Evolutionary conservation across 2,113 vertebrate genomes (phyloP).

Genomic region (Larimichthys crocea): DNA sequence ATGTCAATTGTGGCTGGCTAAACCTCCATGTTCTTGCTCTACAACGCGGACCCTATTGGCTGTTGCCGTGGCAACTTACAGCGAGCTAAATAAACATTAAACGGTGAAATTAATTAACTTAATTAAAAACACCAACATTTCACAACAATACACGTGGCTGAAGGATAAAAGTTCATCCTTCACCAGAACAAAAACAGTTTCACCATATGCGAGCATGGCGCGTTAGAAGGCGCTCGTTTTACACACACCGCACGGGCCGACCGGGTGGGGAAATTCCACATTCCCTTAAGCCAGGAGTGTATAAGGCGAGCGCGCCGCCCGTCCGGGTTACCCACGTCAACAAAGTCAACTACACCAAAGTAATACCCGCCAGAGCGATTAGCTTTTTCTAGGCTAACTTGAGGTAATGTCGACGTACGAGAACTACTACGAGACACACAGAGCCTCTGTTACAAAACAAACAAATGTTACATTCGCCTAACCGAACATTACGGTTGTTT

Average conservation of each 20-base stretch:
- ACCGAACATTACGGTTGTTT: fast-evolving
- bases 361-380: conserved; percentile 9
- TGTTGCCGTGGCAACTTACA: not conserved
- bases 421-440: not conserved
- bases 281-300: fast-evolving
- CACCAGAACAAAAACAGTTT: not conserved
- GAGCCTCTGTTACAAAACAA: not conserved
- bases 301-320: not conserved
- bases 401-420: fast-evolving
- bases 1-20: no score
- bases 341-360: not conserved
- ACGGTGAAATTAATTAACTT: not conserved
- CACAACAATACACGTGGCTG: no score
- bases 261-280: fast-evolving
- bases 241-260: fast-evolving
- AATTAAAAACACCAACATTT: not conserved
- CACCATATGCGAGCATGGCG: not conserved
- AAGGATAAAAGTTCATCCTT: not conserved
- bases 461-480: fast-evolving
- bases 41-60: not conserved
- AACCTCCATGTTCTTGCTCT: not conserved
- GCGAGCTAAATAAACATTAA: not conserved
- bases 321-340: fast-evolving
- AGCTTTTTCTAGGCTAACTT: conserved; percentile 8
- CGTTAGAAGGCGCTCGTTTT: not conserved